Conservation (phyloP, 2,888 invertebrate species). For the Habroteleia sp. region DNA sequence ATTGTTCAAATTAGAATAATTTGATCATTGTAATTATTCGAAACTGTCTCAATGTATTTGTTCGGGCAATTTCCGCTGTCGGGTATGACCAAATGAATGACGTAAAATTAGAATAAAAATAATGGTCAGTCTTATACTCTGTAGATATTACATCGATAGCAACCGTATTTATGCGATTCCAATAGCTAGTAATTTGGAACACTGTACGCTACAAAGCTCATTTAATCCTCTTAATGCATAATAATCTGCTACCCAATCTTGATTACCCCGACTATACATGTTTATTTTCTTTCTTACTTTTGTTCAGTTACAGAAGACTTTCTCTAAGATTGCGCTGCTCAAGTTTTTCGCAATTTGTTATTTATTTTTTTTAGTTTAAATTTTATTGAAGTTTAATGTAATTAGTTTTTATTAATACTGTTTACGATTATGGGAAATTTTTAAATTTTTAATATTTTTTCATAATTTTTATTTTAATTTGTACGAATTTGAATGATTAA, state of each 20-base stretch:
- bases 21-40: conserved; percentile 28
- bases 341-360: too few species aligned
- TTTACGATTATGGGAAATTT: too few species aligned
- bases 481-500: too few species aligned
- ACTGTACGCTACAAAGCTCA: conserved; percentile 33
- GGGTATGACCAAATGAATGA: conserved; percentile 21
- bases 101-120: conserved; percentile 46
- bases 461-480: too few species aligned
- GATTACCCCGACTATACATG: conserved; percentile 16
- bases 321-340: too few species aligned
- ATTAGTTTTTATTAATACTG: too few species aligned
- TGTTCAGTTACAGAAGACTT: too few species aligned
- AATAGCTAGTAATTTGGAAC: conserved; percentile 21
- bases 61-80: conserved; percentile 20
- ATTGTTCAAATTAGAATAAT: conserved; percentile 45
- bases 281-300: conserved; percentile 33
- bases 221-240: conserved; percentile 48
- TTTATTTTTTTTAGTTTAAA: too few species aligned
- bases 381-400: too few species aligned
- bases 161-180: conserved; percentile 33
- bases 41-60: conserved; percentile 38
- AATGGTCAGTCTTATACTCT: conserved; percentile 34
- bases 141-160: conserved; percentile 32
- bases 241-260: conserved; percentile 44
- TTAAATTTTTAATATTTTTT: too few species aligned